Evolutionary conservation across 1,140 invertebrate species (phyloP).

Genomic region (Aphidius gifuensis): DNA sequence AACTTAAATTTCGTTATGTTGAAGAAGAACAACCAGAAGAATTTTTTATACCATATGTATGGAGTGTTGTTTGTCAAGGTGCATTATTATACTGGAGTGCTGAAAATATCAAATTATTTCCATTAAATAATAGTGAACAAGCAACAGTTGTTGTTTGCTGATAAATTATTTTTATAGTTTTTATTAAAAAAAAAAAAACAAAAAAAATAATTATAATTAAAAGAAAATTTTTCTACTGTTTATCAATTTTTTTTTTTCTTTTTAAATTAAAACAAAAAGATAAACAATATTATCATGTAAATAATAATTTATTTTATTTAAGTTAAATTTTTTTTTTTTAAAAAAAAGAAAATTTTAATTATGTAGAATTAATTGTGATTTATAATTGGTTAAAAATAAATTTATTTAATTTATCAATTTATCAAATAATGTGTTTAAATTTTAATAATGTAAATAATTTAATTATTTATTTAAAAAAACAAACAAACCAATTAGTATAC

Average conservation of each 20-base stretch:
- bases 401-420: too few species aligned
- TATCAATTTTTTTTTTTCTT: neutral
- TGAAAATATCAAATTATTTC: constrained; percentile 58
- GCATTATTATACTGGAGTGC: constrained; percentile 79
- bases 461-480: too few species aligned
- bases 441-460: too few species aligned
- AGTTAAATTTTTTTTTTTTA: too few species aligned
- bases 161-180: constrained; percentile 27
- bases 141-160: constrained; percentile 53
- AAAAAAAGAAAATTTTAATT: too few species aligned
- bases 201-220: neutral
- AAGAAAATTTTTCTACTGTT: neutral
- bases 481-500: too few species aligned
- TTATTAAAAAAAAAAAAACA: neutral
- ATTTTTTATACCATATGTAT: constrained; percentile 99
- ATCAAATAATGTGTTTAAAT: too few species aligned
- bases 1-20: constrained; percentile 97
- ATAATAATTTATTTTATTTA: too few species aligned
- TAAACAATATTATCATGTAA: too few species aligned
- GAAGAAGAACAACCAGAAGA: constrained; percentile 98
- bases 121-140: constrained; percentile 44
- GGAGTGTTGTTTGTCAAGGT: constrained; percentile 83
- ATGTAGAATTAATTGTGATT: too few species aligned
- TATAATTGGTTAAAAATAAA: too few species aligned
- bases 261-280: too few species aligned